Evolutionary conservation across 2,113 vertebrate species (phyloP).

Genomic region (Meles meles): DNA sequence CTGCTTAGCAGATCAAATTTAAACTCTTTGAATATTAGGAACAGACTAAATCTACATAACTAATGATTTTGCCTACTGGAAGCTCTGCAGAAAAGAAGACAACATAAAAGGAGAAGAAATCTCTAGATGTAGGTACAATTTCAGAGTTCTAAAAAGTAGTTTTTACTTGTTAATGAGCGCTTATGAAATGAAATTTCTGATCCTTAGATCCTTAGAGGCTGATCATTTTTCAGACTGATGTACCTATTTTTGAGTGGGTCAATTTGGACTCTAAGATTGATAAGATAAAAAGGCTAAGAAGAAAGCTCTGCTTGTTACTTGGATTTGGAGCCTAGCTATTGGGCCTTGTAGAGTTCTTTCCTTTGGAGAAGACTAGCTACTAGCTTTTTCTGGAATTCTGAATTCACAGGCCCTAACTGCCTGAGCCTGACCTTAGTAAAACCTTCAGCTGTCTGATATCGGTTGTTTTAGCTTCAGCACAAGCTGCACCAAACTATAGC

Average conservation of each 20-base stretch:
- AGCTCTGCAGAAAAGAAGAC: not conserved
- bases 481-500: constrained; percentile 3
- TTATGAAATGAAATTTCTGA: constrained; percentile 29
- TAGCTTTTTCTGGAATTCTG: not conserved
- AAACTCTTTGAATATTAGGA: constrained; percentile 15
- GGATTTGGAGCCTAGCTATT: not conserved
- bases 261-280: not conserved
- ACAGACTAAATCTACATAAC: not conserved
- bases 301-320: not conserved
- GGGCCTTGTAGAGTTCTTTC: not conserved
- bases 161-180: constrained; percentile 12
- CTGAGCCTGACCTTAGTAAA: constrained; percentile 25
- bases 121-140: not conserved
- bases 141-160: constrained; percentile 22
- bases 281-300: not conserved
- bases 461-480: not conserved
- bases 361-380: not conserved
- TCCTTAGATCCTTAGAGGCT: not conserved
- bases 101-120: constrained; percentile 5
- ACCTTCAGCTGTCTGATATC: not conserved
- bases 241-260: not conserved
- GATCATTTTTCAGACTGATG: not conserved
- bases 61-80: not conserved
- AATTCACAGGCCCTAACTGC: not conserved
- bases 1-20: not conserved